Base-by-base conservation (phyloP, 2,113 vertebrate genomes). In the Aegithalos caudatus region DNA sequence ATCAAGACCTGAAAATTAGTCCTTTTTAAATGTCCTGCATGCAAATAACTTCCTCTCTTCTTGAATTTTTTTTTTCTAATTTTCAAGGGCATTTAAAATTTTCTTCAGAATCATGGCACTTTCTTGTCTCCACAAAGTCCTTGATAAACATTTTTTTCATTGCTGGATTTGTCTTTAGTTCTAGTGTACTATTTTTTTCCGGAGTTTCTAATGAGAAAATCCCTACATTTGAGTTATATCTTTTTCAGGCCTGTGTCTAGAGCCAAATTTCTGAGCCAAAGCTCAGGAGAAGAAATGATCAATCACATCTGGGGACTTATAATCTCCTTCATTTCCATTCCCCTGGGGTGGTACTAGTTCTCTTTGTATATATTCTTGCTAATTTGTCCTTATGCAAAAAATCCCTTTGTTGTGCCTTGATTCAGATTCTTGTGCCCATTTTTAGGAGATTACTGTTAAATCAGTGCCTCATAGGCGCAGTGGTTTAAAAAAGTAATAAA, bases 251-350 rank as follows among this genome's bases (percentile, higher is more conserved):
- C 9, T 69, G 4, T n/a, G 11, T 47, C 51, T 71, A n/a, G 11
- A 74, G 51, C 7, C 38, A 62, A 74, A 70, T 66, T 78, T 62
- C 23, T 67, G 38, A 94, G 29, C 17, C 31, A 91, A 91, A 87
- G 11, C n/a, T 76, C 11, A 45, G 73, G 47, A 74, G 38, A 80
- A 88, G 21, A 23, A 86, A 44, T 45, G 20, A 48, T 84, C 29
- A 81, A 0, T 37, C 16, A 19, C 3, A 0, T 51, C 38, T 78
- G 14, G 19, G 2, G 10, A 79, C 1, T 69, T 33, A 48, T 20
- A 69, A 65, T 65, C 18, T 67, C 38, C 12, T 56, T 70, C 1
- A 48, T 66, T 93, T 94, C 21, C 17, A 37, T 86, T 83, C 57
- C 23, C 16, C 21, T 58, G 14, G 11, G 7, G 14, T 28, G 35